A percentile compares a stretch with the other conserved stretches of the same genome.
Conservation (phyloP, 2,888 invertebrate species). For the Bugula neritina region DNA sequence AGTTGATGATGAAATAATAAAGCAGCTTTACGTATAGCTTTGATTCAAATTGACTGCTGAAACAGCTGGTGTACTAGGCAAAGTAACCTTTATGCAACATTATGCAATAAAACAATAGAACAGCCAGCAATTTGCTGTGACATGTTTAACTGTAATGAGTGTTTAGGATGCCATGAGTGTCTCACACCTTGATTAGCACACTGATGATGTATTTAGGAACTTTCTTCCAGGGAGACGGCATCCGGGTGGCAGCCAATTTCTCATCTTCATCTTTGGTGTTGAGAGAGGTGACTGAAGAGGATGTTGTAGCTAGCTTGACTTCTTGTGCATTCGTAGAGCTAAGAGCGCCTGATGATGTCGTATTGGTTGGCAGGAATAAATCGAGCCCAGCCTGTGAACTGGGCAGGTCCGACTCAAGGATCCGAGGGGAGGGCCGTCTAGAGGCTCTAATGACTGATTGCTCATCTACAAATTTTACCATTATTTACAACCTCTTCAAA, state of each 20-base stretch:
- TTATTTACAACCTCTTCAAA: no score
- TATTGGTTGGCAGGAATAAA: no score
- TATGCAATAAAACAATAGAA: no score
- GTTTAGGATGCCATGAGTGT: no score
- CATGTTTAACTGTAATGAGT: no score
- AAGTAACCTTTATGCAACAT: no score
- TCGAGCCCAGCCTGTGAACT: neutral
- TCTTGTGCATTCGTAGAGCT: neutral
- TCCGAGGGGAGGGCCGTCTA: neutral
- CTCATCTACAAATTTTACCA: conserved; percentile 16
- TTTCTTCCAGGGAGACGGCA: neutral
- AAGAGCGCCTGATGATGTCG: neutral
- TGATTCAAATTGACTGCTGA: no score
- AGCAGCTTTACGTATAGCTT: no score
- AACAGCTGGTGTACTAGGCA: no score
- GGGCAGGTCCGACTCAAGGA: neutral
- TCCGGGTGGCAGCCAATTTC: neutral
- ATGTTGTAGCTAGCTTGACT: neutral
- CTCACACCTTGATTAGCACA: neutral
- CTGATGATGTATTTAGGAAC: neutral
- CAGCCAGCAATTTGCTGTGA: no score
- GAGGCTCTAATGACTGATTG: neutral
- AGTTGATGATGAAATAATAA: no score
- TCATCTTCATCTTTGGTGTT: neutral
- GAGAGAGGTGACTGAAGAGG: neutral